Evolutionary conservation across 2,113 vertebrate genomes (phyloP), one percentile per base, ranked within the genome.

Genomic region (Empidonax traillii): DNA sequence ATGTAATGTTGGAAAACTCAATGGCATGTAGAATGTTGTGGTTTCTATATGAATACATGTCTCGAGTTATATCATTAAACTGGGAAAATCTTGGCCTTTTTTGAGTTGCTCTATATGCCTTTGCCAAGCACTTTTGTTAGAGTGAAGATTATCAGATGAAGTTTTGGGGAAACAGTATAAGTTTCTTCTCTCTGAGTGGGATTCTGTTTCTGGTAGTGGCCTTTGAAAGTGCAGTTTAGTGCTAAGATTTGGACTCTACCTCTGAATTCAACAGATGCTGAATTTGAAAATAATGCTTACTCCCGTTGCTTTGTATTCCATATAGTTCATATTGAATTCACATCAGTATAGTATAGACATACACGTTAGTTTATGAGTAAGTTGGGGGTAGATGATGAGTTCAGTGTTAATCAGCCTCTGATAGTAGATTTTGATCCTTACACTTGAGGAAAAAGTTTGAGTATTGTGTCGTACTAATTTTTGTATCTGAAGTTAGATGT

Each of bases 41-140:
- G 1, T 59, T 94, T 46, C 61, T 69, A 3, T 81, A 15, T 53
- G 58, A 83, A 72, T 63, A 82, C 1, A 3, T 0, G 0, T 51
- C 14, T 85, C 53, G 33, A 2, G 6, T 39, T 56, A 8, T 1
- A 24, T 23, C 5, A 7, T 37, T 41, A 41, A 41, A 41, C 22
- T 43, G 39, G 3, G 20, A 37, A 37, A n/a, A 10, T 75, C 25
- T 55, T 85, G 39, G 12, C 35, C 62, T 30, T 8, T 37, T 82
- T 63, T 28, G 20, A 3, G 0, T 69, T 86, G 33, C 39, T 78
- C 11, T 55, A 2, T 30, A 68, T 76, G 15, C 10, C 20, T 81
- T 85, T 87, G 15, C 12, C 33, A 59, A 52, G 33, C 15, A 9
- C 28, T 81, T 78, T 2, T 28, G 6, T 39, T 85, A 33, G 14